Evolutionary conservation across 2,113 vertebrate genomes (phyloP).

Genomic region (Rhodinocichla rosea): DNA sequence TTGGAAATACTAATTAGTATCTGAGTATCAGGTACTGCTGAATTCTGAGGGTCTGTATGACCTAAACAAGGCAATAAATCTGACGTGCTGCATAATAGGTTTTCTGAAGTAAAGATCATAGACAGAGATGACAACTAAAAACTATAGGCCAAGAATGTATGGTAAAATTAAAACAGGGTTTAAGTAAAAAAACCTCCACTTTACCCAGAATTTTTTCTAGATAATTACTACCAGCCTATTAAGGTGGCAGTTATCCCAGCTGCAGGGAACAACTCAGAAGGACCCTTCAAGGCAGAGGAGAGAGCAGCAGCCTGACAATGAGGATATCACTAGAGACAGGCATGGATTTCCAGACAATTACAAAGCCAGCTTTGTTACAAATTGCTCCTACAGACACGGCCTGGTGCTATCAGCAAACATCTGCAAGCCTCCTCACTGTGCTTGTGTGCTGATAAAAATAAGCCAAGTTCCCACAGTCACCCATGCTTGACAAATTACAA

Average conservation of each 20-base stretch:
- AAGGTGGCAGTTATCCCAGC: not conserved
- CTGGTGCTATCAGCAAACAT: not conserved
- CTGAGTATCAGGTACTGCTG: not conserved
- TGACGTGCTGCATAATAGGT: not conserved
- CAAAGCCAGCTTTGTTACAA: not conserved
- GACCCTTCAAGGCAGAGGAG: not conserved
- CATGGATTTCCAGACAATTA: slow-evolving; percentile 25
- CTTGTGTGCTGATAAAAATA: not conserved
- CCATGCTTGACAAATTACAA: not conserved
- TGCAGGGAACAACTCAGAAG: not conserved
- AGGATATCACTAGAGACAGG: not conserved
- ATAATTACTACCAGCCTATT: not conserved
- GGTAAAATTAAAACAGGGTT: not conserved
- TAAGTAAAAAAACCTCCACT: not conserved
- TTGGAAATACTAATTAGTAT: not conserved
- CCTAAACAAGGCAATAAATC: not conserved
- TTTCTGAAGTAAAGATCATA: not conserved
- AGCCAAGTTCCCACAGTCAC: not conserved
- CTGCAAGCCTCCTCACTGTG: not conserved
- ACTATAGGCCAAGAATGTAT: not conserved
- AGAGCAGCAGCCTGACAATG: not conserved
- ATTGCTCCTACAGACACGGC: not conserved
- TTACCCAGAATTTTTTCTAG: not conserved
- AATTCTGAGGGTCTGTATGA: not conserved
- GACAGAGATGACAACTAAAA: not conserved